Conservation (phyloP, 1,140 invertebrate species). For the Polypedilum pembai region DNA sequence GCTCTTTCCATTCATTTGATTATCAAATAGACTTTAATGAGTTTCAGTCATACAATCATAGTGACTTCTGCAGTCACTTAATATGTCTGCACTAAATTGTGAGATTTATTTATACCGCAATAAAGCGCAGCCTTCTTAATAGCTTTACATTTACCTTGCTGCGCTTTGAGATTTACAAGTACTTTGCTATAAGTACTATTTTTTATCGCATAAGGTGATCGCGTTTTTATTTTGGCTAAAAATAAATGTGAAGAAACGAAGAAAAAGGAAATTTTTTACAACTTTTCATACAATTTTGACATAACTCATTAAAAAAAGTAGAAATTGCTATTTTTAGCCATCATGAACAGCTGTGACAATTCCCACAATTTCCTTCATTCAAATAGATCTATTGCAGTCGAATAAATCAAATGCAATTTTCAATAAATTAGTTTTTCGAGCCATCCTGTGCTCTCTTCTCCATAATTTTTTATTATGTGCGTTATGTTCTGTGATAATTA, state of each 20-base stretch:
- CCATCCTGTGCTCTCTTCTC: background rate
- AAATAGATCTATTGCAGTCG: background rate
- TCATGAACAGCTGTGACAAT: background rate
- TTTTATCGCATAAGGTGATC: background rate
- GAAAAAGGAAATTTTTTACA: background rate
- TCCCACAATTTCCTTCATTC: background rate
- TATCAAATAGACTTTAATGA: too few relatives aligned
- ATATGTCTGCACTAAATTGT: too few relatives aligned
- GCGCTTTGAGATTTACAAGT: too few relatives aligned
- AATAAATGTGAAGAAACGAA: background rate
- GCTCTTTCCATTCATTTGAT: too few relatives aligned
- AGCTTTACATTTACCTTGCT: too few relatives aligned
- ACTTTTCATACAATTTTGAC: background rate
- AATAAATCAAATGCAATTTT: background rate
- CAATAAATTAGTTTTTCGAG: background rate
- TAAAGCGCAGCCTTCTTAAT: too few relatives aligned
- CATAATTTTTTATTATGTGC: background rate
- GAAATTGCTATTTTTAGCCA: background rate
- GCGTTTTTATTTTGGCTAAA: background rate
- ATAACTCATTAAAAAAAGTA: background rate
- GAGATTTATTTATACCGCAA: too few relatives aligned
- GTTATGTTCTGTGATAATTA: background rate
- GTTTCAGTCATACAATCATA: too few relatives aligned
- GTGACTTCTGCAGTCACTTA: too few relatives aligned
- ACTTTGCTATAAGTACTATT: too few relatives aligned